These are phyloP conservation scores for Tenebrosternarchus preto DNA, from an alignment of 2,113 vertebrate species.

Conservation along the genomic window DNA sequence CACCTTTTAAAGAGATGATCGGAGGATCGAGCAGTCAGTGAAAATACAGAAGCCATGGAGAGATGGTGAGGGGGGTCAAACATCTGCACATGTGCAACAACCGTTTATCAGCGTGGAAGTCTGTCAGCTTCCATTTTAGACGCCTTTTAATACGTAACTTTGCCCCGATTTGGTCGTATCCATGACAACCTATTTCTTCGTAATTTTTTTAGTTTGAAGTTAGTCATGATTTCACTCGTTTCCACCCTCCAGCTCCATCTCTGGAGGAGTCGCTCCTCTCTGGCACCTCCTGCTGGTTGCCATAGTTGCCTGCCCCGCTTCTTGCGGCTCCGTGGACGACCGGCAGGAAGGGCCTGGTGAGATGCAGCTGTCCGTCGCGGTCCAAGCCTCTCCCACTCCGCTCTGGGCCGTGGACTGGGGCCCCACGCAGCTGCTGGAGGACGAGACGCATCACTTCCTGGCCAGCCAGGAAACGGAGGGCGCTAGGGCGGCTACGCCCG, in stretches of 20 bases:
- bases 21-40: constrained; percentile 72
- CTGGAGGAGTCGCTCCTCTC: constrained; percentile 71
- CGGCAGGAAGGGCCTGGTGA: constrained; percentile 51
- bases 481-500: constrained; percentile 54
- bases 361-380: constrained; percentile 71
- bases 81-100: constrained; percentile 60
- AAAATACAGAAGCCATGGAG: constrained; percentile 79
- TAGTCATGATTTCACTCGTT: constrained; percentile 18
- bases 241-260: constrained; percentile 71
- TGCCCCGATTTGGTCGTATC: neutral
- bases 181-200: neutral
- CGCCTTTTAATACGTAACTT: constrained; percentile 25
- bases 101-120: neutral
- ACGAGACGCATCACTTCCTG: constrained; percentile 76
- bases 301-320: constrained; percentile 64
- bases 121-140: neutral
- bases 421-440: constrained; percentile 75
- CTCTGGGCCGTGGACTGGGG: constrained; percentile 80
- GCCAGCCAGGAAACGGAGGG: constrained; percentile 70
- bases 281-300: constrained; percentile 70
- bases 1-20: constrained; percentile 70
- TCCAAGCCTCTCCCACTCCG: constrained; percentile 76
- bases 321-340: constrained; percentile 67
- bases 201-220: neutral
- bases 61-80: constrained; percentile 73